phyloP scores from a whole-genome alignment of 2,797 vertebrate genomes.

The Heliangelus exortis region DNA sequence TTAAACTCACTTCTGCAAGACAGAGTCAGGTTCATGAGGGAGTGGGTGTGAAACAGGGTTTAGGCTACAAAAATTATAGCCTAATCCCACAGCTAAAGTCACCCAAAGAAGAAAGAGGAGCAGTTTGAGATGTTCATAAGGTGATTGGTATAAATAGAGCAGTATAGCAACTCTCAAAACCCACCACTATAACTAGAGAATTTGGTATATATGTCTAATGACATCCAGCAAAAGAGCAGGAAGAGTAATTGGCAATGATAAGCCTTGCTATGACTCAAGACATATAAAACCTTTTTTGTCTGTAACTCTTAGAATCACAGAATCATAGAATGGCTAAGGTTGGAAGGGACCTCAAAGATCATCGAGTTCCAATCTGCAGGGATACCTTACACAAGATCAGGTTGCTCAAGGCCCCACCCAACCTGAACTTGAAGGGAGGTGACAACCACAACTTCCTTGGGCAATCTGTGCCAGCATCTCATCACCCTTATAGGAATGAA shows the following conservation, averaged over 20 bases:
- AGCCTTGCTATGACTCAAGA: not conserved
- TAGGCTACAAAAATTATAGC: not conserved
- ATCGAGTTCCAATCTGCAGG: too few relatives aligned
- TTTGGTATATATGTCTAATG: not conserved
- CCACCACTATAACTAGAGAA: not conserved
- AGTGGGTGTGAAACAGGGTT: not conserved
- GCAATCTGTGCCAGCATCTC: too few relatives aligned
- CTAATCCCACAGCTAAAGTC: not conserved
- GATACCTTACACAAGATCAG: too few relatives aligned
- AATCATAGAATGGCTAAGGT: too few relatives aligned
- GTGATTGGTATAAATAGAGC: not conserved
- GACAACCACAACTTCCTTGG: too few relatives aligned
- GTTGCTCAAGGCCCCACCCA: too few relatives aligned
- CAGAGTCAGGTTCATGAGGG: not conserved
- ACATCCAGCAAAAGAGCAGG: not conserved
- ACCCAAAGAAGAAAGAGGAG: not conserved
- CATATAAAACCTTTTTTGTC: not conserved
- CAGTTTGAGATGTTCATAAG: not conserved
- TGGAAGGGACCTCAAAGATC: too few relatives aligned
- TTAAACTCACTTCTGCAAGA: not conserved
- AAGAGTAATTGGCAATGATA: not conserved
- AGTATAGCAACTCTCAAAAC: not conserved
- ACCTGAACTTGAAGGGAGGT: too few relatives aligned
- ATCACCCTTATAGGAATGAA: too few relatives aligned
- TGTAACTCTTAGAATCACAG: not conserved